Conservation (phyloP, 2,113 vertebrate species). For the Mustelus asterias region DNA sequence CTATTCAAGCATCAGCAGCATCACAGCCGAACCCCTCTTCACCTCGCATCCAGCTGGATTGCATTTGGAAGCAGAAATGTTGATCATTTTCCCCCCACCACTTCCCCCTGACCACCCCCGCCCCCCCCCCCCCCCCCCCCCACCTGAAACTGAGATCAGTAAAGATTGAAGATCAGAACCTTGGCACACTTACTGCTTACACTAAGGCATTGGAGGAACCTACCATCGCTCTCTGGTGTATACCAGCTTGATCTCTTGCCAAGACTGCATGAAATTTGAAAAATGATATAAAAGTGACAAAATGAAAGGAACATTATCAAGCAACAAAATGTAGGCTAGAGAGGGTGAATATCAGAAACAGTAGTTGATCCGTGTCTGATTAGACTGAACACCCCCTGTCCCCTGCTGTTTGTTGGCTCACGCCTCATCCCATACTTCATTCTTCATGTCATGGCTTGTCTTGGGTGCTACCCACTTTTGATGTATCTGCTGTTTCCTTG, state of each 20-base stretch:
- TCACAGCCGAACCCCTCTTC: background rate
- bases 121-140: background rate
- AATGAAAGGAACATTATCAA: background rate
- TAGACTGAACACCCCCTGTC: background rate
- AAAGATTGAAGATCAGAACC: background rate
- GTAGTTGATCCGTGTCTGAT: background rate
- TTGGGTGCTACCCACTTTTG: background rate
- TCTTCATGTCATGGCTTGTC: background rate
- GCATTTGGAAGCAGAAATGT: background rate
- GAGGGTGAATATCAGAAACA: background rate
- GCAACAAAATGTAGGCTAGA: background rate
- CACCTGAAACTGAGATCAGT: background rate
- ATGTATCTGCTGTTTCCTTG: background rate
- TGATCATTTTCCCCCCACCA: background rate
- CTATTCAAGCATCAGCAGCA: background rate
- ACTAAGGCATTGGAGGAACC: background rate
- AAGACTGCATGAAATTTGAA: background rate
- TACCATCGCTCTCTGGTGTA: background rate
- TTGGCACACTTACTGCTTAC: background rate
- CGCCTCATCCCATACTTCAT: background rate
- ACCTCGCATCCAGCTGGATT: background rate
- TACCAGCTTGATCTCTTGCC: slow-evolving; percentile 5
- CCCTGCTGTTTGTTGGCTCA: background rate
- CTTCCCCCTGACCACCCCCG: too few species aligned
- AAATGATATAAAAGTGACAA: background rate